These are phyloP conservation scores for Cataglyphis cursor DNA, from an alignment of 2,888 invertebrate species.

Conservation along the genomic window DNA sequence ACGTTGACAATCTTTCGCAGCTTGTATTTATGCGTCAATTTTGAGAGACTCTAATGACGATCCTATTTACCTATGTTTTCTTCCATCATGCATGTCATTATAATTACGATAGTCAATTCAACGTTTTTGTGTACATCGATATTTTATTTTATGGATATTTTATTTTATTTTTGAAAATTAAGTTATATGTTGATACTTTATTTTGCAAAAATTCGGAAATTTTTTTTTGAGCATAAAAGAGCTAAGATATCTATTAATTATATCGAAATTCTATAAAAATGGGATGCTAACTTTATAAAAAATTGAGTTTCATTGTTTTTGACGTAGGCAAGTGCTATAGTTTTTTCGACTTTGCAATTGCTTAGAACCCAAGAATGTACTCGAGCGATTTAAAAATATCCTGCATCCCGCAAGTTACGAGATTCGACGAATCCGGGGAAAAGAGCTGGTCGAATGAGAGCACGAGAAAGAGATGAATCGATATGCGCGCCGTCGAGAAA, in stretches of 20 bases:
- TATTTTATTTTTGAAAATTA: neutral
- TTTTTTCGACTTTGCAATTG: conserved; percentile 26
- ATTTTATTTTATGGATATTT: neutral
- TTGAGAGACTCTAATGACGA: neutral
- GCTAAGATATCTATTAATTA: no score
- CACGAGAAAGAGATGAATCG: neutral
- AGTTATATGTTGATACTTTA: neutral
- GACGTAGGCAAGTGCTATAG: conserved; percentile 49
- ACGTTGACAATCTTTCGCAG: conserved; percentile 1
- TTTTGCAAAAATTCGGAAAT: neutral
- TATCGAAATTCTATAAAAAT: neutral
- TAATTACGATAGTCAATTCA: neutral
- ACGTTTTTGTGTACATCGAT: neutral
- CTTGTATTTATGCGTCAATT: conserved; percentile 22
- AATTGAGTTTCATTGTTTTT: conserved; percentile 14
- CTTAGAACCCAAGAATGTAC: conserved; percentile 46
- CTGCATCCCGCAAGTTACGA: conserved; percentile 63
- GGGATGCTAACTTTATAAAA: neutral
- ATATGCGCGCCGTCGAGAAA: neutral
- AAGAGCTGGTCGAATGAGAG: neutral
- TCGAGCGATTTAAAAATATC: conserved; percentile 76
- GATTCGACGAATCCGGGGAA: conserved; percentile 58
- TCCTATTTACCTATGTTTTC: neutral
- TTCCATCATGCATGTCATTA: neutral
- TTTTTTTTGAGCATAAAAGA: neutral